A percentile compares a stretch with the other conserved stretches of the same genome.
phyloP scores from a whole-genome alignment of 2,797 vertebrate genomes.

The Triplophysa yarkandensis region DNA sequence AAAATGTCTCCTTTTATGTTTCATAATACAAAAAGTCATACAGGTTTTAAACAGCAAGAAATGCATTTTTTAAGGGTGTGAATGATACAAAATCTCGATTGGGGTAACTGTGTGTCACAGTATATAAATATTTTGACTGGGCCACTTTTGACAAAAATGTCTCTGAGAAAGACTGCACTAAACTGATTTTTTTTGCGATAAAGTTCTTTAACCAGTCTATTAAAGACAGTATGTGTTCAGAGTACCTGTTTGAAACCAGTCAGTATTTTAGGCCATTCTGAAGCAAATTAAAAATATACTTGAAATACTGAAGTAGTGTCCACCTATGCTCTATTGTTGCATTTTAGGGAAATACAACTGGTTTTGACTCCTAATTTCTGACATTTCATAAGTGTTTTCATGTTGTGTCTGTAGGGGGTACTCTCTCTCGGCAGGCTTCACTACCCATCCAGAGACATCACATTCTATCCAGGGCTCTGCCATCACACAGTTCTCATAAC shows the following conservation, averaged over 20 bases:
- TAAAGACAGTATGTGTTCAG: background rate
- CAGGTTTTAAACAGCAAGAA: too few relatives aligned
- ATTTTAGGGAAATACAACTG: background rate
- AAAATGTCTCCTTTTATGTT: too few relatives aligned
- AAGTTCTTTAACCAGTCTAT: too few relatives aligned
- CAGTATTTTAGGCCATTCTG: too few relatives aligned
- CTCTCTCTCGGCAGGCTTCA: conserved; percentile 81
- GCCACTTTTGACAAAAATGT: too few relatives aligned
- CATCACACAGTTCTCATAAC: conserved; percentile 31
- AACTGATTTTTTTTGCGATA: background rate
- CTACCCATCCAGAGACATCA: conserved; percentile 81
- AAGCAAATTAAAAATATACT: too few relatives aligned
- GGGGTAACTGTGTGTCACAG: too few relatives aligned
- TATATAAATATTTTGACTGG: too few relatives aligned
- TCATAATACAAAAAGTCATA: too few relatives aligned
- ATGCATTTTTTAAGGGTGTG: too few relatives aligned
- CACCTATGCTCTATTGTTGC: background rate
- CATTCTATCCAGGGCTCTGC: conserved; percentile 78
- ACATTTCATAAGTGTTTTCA: conserved; percentile 33
- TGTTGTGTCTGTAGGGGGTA: conserved; percentile 76
- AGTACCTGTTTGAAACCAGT: too few relatives aligned
- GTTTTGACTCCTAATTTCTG: background rate
- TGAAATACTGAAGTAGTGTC: background rate
- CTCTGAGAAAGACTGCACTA: background rate
- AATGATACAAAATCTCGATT: too few relatives aligned